Percentiles rank a stretch among this genome's conserved stretches.
phyloP scores from a whole-genome alignment of 2,797 vertebrate species.

The Gallinago solitaria region DNA sequence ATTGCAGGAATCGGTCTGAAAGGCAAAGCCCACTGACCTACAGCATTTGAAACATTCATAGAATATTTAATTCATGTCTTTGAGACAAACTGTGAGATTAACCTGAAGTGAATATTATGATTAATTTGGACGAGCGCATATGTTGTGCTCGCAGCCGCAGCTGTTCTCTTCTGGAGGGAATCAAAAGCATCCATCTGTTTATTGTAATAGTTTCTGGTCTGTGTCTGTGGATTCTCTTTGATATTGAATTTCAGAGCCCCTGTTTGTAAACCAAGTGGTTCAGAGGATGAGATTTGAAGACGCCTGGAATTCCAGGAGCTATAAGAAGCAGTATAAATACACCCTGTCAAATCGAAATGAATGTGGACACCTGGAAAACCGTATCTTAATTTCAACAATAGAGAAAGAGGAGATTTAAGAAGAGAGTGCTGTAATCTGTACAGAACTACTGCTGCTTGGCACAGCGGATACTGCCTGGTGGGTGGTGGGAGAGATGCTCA shows the following conservation, averaged over 20 bases:
- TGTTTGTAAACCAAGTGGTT: not conserved
- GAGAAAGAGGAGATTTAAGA: not conserved
- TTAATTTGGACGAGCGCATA: not conserved
- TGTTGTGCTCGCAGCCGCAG: not conserved
- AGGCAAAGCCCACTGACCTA: not conserved
- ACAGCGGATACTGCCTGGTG: not conserved
- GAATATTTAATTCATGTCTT: not conserved
- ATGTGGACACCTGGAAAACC: not conserved
- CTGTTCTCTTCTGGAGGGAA: constrained; percentile 2
- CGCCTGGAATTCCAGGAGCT: not conserved
- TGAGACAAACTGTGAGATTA: not conserved
- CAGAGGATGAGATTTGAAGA: not conserved
- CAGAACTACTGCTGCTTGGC: not conserved
- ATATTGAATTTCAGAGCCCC: not conserved
- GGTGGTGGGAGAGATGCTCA: not conserved
- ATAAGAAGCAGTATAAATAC: not conserved
- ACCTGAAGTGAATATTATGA: not conserved
- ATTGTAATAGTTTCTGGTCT: not conserved
- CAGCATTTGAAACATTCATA: not conserved
- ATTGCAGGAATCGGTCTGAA: not conserved
- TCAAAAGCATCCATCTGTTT: not conserved
- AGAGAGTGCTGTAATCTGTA: not conserved
- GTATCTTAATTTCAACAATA: not conserved
- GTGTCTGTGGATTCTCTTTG: not conserved
- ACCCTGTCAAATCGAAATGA: not conserved